Conservation (phyloP, 2,888 invertebrate species). For the Oscheius sp. region DNA sequence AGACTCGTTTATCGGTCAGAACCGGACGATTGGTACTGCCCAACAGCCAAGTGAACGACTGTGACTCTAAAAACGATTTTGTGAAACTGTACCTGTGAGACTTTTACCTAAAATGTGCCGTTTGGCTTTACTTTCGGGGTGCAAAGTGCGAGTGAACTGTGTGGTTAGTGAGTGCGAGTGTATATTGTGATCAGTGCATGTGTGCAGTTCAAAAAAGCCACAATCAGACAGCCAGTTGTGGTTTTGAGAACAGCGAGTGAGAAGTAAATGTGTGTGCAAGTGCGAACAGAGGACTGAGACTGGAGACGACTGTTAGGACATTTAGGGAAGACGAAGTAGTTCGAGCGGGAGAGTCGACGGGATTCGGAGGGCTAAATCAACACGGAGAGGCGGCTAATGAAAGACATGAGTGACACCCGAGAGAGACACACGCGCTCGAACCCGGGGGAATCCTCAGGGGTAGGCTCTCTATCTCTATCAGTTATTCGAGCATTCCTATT, state of each 20-base stretch:
- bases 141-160: slow-evolving; percentile 24
- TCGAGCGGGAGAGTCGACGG: slow-evolving; percentile 4
- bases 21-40: slow-evolving; percentile 64
- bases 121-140: not conserved
- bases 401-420: slow-evolving; percentile 40
- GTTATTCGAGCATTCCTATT: not conserved
- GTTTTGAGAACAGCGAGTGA: not conserved
- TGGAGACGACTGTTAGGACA: not conserved
- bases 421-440: slow-evolving; percentile 19
- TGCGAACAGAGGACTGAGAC: slow-evolving; percentile 25
- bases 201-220: slow-evolving; percentile 10
- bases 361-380: slow-evolving; percentile 41
- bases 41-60: slow-evolving; percentile 68
- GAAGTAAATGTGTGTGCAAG: slow-evolving; percentile 20
- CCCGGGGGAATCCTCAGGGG: slow-evolving; percentile 26
- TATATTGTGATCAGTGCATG: slow-evolving; percentile 16
- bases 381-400: slow-evolving; percentile 38
- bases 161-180: slow-evolving; percentile 24
- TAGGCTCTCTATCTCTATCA: not conserved
- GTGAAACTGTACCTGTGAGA: not conserved
- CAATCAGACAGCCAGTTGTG: not conserved
- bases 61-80: slow-evolving; percentile 58
- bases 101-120: slow-evolving; percentile 11
- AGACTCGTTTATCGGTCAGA: slow-evolving; percentile 60
- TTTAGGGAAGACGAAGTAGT: not conserved